Conservation (phyloP, 2,888 invertebrate species). For the Eledone cirrhosa region DNA sequence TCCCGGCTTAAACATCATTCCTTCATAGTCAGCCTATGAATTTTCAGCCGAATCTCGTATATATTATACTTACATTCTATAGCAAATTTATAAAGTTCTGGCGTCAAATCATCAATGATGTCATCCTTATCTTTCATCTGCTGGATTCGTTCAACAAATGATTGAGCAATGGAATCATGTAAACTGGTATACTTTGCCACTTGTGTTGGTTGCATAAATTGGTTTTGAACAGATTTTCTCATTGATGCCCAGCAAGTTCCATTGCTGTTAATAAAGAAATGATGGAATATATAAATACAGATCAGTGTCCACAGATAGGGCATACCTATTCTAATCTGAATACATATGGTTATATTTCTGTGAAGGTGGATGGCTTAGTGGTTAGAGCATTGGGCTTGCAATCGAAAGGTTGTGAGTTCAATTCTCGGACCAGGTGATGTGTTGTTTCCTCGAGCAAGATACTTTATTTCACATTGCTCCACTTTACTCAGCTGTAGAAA, state of each 20-base stretch:
- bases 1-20: too few species aligned
- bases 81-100: conserved; percentile 45
- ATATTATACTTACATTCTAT: conserved; percentile 48
- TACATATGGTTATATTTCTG: too few species aligned
- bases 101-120: conserved; percentile 62
- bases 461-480: too few species aligned
- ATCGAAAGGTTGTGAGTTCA: too few species aligned
- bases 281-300: not conserved
- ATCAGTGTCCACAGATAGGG: too few species aligned
- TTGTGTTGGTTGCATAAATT: not conserved
- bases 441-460: too few species aligned
- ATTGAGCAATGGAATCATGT: not conserved
- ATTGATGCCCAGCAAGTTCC: not conserved
- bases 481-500: too few species aligned
- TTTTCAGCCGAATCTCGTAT: not conserved
- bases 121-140: conserved; percentile 44
- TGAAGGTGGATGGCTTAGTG: too few species aligned
- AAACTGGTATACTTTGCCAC: not conserved
- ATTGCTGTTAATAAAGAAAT: not conserved
- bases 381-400: too few species aligned
- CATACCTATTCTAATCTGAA: too few species aligned
- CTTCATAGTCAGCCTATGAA: too few species aligned
- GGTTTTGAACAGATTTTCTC: not conserved
- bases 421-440: too few species aligned
- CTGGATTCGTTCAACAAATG: not conserved